Conservation (phyloP, 2,888 invertebrate genomes). For the Temnothorax rugatulus region DNA sequence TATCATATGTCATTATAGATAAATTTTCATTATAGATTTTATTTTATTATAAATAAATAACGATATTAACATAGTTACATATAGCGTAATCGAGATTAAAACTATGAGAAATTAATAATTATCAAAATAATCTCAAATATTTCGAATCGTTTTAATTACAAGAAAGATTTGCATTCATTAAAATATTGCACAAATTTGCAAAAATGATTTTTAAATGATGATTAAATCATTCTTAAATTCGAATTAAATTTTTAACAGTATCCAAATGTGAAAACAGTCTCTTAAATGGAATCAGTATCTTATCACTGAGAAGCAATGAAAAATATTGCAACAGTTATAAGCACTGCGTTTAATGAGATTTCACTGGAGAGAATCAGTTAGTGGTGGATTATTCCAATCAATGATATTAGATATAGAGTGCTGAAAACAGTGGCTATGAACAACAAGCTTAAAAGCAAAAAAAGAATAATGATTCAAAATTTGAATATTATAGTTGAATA, state of each 20-base stretch:
- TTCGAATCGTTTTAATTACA: not conserved
- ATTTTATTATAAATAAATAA: not conserved
- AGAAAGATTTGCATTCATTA: not conserved
- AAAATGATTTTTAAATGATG: not conserved
- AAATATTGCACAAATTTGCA: constrained; percentile 1
- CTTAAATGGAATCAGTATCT: not conserved
- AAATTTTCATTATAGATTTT: not conserved
- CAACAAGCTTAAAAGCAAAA: not conserved
- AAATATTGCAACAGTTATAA: not conserved
- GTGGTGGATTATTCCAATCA: not conserved
- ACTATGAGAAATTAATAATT: not conserved
- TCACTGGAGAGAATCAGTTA: constrained; percentile 1
- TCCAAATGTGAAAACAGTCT: not conserved
- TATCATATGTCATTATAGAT: not conserved
- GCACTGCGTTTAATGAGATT: constrained; percentile 4
- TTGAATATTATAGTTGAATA: no score
- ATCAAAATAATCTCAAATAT: not conserved
- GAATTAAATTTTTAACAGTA: not conserved
- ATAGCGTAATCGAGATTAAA: not conserved
- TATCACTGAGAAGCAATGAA: not conserved
- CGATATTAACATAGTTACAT: not conserved
- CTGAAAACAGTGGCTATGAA: not conserved
- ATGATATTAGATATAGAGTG: constrained; percentile 13
- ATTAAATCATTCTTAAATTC: not conserved
- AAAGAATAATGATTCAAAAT: not conserved